Evolutionary conservation across 1,140 invertebrate species (phyloP).

Genomic region (Mizuhopecten yessoensis): DNA sequence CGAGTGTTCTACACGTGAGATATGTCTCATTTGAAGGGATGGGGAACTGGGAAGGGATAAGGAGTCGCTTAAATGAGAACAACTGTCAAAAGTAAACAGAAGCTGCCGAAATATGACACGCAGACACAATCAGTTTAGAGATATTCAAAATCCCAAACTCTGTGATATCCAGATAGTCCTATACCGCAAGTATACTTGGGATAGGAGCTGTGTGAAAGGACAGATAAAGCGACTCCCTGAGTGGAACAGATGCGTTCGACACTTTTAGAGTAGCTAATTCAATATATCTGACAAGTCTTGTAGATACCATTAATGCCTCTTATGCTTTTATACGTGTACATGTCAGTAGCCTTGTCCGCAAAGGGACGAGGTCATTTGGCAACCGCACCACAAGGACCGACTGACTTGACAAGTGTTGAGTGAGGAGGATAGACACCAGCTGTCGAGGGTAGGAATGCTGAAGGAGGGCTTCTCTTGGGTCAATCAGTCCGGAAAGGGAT

Average conservation of each 20-base stretch:
- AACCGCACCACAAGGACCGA: not conserved
- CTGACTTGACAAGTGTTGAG: not conserved
- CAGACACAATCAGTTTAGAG: slow-evolving; percentile 30
- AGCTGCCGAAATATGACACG: slow-evolving; percentile 10
- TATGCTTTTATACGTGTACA: not conserved
- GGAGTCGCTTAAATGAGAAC: slow-evolving; percentile 1
- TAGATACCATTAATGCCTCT: not conserved
- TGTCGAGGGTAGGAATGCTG: not conserved
- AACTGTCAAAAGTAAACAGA: slow-evolving; percentile 23
- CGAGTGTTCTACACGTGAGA: not conserved
- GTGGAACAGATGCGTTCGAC: slow-evolving; percentile 23
- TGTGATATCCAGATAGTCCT: not conserved
- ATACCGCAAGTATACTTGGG: not conserved
- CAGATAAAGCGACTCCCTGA: not conserved
- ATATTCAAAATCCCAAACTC: slow-evolving; percentile 15
- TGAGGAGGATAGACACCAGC: not conserved
- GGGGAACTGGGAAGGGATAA: slow-evolving; percentile 8
- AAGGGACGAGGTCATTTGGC: not conserved
- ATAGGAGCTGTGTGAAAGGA: not conserved
- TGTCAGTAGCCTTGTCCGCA: not conserved
- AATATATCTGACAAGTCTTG: not conserved
- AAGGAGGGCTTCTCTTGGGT: not conserved
- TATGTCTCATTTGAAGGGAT: not conserved
- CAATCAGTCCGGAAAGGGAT: not conserved
- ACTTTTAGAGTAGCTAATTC: not conserved